Percentiles rank a stretch among this genome's conserved stretches.
Conservation (phyloP, 1,140 invertebrate genomes). For the Telenomus remus region DNA sequence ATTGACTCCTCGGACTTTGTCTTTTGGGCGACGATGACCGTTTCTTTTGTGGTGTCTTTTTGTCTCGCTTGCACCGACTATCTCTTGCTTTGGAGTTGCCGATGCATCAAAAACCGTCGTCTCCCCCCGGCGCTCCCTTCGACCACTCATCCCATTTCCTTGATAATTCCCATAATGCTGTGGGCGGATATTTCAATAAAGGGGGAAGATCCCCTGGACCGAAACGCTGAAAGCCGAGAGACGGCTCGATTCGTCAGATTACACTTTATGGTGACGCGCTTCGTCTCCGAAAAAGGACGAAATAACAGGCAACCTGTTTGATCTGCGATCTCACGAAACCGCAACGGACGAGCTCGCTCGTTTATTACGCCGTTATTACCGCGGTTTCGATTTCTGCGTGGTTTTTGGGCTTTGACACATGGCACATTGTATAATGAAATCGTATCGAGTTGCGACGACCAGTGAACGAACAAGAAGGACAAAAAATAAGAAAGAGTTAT, state of each 20-base stretch:
- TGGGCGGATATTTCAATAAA: slow-evolving; percentile 76
- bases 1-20: slow-evolving; percentile 36
- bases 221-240: slow-evolving; percentile 63
- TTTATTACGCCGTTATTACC: slow-evolving; percentile 49
- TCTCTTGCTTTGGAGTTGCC: slow-evolving; percentile 29
- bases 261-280: slow-evolving; percentile 61
- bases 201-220: slow-evolving; percentile 68
- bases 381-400: slow-evolving; percentile 27
- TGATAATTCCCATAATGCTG: slow-evolving; percentile 75
- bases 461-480: not conserved
- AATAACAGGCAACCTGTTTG: slow-evolving; percentile 47
- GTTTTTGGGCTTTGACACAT: slow-evolving; percentile 30
- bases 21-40: slow-evolving; percentile 2
- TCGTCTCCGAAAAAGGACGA: slow-evolving; percentile 59
- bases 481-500: slow-evolving; percentile 29
- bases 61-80: slow-evolving; percentile 14
- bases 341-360: slow-evolving; percentile 22
- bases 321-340: slow-evolving; percentile 42
- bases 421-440: slow-evolving; percentile 44
- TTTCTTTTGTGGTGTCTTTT: slow-evolving; percentile 9
- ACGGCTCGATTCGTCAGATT: slow-evolving; percentile 68
- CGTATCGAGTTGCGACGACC: slow-evolving; percentile 40
- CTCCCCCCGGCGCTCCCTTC: slow-evolving; percentile 45
- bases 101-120: slow-evolving; percentile 47
- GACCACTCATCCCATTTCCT: slow-evolving; percentile 72